Evolutionary conservation across 2,797 vertebrate genomes (phyloP).

Genomic region (Bufotes viridis): DNA sequence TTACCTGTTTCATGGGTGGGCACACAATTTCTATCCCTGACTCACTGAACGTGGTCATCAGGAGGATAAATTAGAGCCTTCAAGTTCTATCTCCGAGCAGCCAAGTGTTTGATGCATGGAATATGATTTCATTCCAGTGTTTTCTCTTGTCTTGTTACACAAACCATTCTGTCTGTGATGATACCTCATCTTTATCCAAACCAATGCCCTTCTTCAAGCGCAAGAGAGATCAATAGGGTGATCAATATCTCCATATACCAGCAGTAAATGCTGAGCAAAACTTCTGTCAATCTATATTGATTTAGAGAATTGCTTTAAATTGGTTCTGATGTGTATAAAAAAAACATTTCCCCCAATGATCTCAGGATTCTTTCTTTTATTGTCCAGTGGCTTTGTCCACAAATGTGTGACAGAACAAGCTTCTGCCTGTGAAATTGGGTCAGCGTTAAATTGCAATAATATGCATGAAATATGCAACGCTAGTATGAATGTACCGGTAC

Average conservation of each 20-base stretch:
- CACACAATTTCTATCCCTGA: background rate
- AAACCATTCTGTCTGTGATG: constrained; percentile 30
- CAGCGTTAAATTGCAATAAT: background rate
- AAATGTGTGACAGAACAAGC: background rate
- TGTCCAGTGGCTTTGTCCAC: constrained; percentile 68
- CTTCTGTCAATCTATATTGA: constrained; percentile 82
- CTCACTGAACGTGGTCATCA: background rate
- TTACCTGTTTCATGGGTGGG: background rate
- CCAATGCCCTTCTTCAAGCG: constrained; percentile 69
- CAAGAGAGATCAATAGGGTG: constrained; percentile 74
- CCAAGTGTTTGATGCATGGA: constrained; percentile 31
- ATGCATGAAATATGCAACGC: background rate
- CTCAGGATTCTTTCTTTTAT: constrained; percentile 70
- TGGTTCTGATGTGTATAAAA: constrained; percentile 81
- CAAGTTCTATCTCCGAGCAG: background rate
- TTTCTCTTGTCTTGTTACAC: constrained; percentile 30
- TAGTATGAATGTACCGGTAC: background rate
- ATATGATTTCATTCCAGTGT: constrained; percentile 12
- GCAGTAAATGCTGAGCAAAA: constrained; percentile 82
- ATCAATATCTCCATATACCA: constrained; percentile 78
- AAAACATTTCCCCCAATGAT: constrained; percentile 77
- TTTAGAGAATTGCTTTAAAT: constrained; percentile 78
- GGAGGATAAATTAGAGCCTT: constrained; percentile 5
- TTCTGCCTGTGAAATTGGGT: background rate
- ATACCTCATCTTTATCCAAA: constrained; percentile 57